These are phyloP conservation scores for Nomada ruficornis DNA, from an alignment of 2,888 invertebrate genomes.

Conservation along the genomic window DNA sequence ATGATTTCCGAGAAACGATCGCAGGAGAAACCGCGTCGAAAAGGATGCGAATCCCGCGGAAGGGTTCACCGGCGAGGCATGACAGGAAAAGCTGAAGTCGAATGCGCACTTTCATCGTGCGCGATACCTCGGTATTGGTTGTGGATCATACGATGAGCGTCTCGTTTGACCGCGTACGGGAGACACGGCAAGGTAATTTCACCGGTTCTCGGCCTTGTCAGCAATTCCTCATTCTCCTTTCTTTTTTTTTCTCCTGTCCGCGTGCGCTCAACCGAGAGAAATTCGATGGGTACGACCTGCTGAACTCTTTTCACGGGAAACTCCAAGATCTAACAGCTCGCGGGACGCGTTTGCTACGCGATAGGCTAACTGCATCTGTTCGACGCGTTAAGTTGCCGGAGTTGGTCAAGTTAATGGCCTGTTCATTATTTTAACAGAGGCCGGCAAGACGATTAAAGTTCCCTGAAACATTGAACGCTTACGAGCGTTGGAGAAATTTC, in stretches of 20 bases:
- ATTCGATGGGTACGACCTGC: conserved; percentile 72
- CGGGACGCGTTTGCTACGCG: neutral
- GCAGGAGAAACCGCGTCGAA: conserved; percentile 19
- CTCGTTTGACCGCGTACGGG: conserved; percentile 34
- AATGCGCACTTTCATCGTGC: conserved; percentile 60
- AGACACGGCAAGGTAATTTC: conserved; percentile 69
- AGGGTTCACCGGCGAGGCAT: conserved; percentile 43
- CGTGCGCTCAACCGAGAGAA: conserved; percentile 65
- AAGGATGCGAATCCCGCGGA: conserved; percentile 33
- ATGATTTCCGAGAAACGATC: neutral
- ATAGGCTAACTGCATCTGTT: neutral
- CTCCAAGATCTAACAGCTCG: conserved; percentile 35
- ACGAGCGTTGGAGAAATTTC: neutral
- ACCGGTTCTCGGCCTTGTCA: conserved; percentile 73
- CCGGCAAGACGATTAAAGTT: conserved; percentile 7
- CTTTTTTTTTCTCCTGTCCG: conserved; percentile 11
- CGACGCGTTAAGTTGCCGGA: neutral
- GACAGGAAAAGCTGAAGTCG: conserved; percentile 25
- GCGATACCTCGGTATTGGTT: conserved; percentile 45
- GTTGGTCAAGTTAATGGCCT: conserved; percentile 21
- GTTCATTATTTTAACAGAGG: conserved; percentile 10
- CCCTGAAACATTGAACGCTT: neutral
- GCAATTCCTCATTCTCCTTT: conserved; percentile 61
- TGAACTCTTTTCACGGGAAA: conserved; percentile 76
- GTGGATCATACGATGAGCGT: conserved; percentile 47